Evolutionary conservation across 2,797 vertebrate genomes (phyloP).

Genomic region (Oreortyx pictus): DNA sequence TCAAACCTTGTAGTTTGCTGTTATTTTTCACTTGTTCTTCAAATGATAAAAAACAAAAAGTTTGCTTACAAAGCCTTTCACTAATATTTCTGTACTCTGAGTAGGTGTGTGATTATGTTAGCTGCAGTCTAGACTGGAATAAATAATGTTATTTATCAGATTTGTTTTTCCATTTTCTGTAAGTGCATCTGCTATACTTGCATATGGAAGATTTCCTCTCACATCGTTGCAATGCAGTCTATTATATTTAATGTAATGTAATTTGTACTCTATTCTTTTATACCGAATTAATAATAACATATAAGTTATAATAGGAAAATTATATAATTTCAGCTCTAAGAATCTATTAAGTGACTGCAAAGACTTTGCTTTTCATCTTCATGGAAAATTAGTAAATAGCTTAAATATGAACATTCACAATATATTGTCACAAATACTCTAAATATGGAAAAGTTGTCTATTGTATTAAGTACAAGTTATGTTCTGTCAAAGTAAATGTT

Average conservation of each 20-base stretch:
- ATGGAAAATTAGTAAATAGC: neutral
- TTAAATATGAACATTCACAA: conserved; percentile 14
- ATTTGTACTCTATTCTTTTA: conserved; percentile 35
- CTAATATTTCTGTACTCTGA: neutral
- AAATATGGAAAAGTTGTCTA: neutral
- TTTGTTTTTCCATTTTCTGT: conserved; percentile 12
- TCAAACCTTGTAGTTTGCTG: fast-evolving
- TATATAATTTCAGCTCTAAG: conserved; percentile 7
- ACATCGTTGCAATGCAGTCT: neutral
- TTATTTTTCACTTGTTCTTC: conserved; percentile 1
- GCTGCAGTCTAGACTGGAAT: neutral
- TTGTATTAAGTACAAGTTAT: neutral
- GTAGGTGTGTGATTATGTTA: neutral
- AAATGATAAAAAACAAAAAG: neutral
- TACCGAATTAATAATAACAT: neutral
- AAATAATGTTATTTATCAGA: neutral
- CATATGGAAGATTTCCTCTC: neutral
- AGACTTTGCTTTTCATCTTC: conserved; percentile 10
- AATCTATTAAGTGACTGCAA: conserved; percentile 23
- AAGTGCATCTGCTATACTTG: neutral
- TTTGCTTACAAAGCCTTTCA: neutral
- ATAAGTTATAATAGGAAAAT: conserved; percentile 37
- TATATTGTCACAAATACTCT: neutral
- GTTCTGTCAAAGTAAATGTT: conserved; percentile 29
- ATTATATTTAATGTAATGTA: conserved; percentile 27